These are phyloP conservation scores for Acanthurus leucopareius DNA, from an alignment of 2,797 vertebrate genomes.

Conservation along the genomic window DNA sequence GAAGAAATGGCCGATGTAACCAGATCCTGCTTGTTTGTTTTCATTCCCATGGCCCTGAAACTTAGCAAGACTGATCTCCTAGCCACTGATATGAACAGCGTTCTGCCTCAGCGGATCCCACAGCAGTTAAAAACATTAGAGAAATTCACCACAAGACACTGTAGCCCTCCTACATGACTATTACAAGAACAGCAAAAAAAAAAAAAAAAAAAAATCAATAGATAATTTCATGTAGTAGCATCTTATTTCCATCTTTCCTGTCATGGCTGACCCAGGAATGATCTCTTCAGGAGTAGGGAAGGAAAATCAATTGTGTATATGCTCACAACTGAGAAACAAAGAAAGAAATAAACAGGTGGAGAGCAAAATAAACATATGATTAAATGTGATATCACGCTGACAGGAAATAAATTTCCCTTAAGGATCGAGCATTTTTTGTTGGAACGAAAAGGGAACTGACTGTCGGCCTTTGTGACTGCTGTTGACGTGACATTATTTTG, in stretches of 20 bases:
- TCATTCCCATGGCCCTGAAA: constrained; percentile 83
- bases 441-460: constrained; percentile 54
- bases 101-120: constrained; percentile 60
- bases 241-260: constrained; percentile 73
- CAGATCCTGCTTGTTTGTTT: constrained; percentile 79
- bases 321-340: constrained; percentile 43
- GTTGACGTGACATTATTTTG: constrained; percentile 68
- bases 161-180: constrained; percentile 52
- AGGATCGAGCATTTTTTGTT: constrained; percentile 54
- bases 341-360: constrained; percentile 62
- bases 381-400: constrained; percentile 69
- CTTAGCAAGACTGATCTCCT: constrained; percentile 80
- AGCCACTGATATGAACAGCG: constrained; percentile 72
- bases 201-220: constrained; percentile 74
- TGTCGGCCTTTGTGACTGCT: constrained; percentile 42
- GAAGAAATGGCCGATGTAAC: constrained; percentile 71
- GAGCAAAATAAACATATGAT: constrained; percentile 72
- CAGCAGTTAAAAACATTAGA: constrained; percentile 47
- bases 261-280: constrained; percentile 48
- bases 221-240: constrained; percentile 76
- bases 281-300: constrained; percentile 38
- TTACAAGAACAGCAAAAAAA: constrained; percentile 45
- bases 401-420: constrained; percentile 72
- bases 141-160: constrained; percentile 58
- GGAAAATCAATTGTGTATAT: constrained; percentile 51